phyloP scores from a whole-genome alignment of 2,797 vertebrate species.

The Mormyrops boulengeri region DNA sequence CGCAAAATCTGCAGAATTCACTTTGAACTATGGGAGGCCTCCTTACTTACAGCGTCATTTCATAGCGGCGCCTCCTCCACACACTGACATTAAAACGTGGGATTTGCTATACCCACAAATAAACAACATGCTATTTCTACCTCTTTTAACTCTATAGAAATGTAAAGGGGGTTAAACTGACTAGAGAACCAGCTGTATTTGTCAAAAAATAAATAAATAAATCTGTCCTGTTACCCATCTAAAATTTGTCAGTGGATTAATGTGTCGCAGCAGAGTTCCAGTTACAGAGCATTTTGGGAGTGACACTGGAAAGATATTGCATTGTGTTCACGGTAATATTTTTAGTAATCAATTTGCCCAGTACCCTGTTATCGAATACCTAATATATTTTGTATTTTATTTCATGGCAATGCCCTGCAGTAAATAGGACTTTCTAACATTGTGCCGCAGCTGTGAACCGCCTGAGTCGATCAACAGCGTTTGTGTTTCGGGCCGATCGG shows the following conservation, averaged over 20 bases:
- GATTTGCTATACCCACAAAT: not conserved
- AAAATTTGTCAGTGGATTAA: not conserved
- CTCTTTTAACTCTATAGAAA: not conserved
- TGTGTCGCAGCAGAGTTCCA: not conserved
- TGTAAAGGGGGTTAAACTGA: not conserved
- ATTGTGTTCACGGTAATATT: not conserved
- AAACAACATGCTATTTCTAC: not conserved
- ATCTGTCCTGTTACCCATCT: not conserved
- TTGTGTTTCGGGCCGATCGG: not conserved
- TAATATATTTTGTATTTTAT: not conserved
- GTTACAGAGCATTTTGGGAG: not conserved
- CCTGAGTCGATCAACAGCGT: not conserved
- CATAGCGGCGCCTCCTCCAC: not conserved
- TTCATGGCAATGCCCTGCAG: not conserved
- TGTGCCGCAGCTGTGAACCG: not conserved
- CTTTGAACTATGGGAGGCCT: not conserved
- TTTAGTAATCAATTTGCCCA: not conserved
- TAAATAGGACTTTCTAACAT: not conserved
- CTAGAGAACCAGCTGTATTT: not conserved
- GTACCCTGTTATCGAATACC: not conserved
- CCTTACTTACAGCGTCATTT: not conserved
- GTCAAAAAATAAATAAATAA: not conserved
- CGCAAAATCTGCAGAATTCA: not conserved
- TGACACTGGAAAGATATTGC: not conserved
- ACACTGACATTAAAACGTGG: not conserved